These are phyloP conservation scores for Ondatra zibethicus DNA, from an alignment of 2,113 vertebrate genomes.

Conservation along the genomic window DNA sequence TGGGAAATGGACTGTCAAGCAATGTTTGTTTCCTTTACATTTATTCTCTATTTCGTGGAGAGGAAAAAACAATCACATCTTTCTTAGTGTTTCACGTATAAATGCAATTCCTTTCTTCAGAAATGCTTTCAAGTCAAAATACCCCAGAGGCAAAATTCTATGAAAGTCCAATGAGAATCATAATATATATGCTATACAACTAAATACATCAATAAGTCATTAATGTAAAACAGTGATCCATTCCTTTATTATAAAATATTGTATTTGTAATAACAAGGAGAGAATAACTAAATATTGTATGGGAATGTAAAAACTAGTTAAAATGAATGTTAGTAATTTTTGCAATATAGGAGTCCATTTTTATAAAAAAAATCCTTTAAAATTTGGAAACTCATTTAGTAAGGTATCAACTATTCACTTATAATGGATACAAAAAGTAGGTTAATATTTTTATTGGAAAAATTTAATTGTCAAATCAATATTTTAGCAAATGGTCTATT, in stretches of 20 bases:
- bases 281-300: not conserved
- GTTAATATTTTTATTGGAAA: slow-evolving; percentile 16
- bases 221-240: not conserved
- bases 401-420: not conserved
- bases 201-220: slow-evolving; percentile 65
- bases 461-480: not conserved
- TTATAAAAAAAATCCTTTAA: not conserved
- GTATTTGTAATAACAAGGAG: not conserved
- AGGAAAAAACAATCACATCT: not conserved
- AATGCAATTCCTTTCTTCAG: not conserved
- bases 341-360: not conserved
- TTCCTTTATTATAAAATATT: not conserved
- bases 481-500: not conserved
- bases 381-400: not conserved
- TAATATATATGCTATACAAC: not conserved
- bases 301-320: slow-evolving; percentile 36
- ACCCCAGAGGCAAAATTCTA: slow-evolving; percentile 16
- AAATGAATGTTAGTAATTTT: not conserved
- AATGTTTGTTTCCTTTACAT: not conserved
- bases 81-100: not conserved
- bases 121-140: slow-evolving; percentile 53
- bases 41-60: not conserved
- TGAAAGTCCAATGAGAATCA: slow-evolving; percentile 21
- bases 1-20: not conserved
- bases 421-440: not conserved